phyloP scores from a whole-genome alignment of 2,888 invertebrate genomes.

The Acrobasis consociella region DNA sequence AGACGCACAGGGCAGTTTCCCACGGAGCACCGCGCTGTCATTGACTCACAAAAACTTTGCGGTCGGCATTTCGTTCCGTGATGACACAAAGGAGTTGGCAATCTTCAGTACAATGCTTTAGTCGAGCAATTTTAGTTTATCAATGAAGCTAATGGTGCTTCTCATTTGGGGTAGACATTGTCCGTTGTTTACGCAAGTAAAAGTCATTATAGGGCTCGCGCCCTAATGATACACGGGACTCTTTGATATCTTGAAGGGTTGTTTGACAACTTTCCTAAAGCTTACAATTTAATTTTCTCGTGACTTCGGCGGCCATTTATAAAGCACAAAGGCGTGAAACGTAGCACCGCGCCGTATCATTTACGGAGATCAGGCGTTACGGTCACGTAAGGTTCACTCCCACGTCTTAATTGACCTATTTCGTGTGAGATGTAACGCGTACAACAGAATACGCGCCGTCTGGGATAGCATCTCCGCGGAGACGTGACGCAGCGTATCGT shows the following conservation, averaged over 20 bases:
- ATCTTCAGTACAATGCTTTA: slow-evolving; percentile 22
- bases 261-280: slow-evolving; percentile 13
- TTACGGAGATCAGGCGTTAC: slow-evolving; percentile 68
- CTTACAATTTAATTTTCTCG: slow-evolving; percentile 32
- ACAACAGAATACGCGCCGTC: slow-evolving; percentile 56
- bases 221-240: slow-evolving; percentile 38
- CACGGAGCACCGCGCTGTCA: slow-evolving; percentile 39
- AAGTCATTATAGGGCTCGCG: slow-evolving; percentile 49
- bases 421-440: slow-evolving; percentile 75
- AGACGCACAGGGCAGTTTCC: slow-evolving; percentile 44
- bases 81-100: slow-evolving; percentile 22
- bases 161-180: slow-evolving; percentile 20
- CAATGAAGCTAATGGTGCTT: slow-evolving; percentile 34
- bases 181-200: slow-evolving; percentile 52
- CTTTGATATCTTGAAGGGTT: slow-evolving; percentile 13
- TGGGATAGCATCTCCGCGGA: slow-evolving; percentile 77
- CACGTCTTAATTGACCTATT: slow-evolving; percentile 82
- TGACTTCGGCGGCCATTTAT: slow-evolving; percentile 53
- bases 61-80: slow-evolving; percentile 22
- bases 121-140: slow-evolving; percentile 24
- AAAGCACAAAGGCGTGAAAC: slow-evolving; percentile 72
- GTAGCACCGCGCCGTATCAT: slow-evolving; percentile 63
- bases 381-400: slow-evolving; percentile 78
- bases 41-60: slow-evolving; percentile 30
- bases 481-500: slow-evolving; percentile 65